Conservation (phyloP, 2,113 vertebrate genomes). For the Otolemur garnettii region DNA sequence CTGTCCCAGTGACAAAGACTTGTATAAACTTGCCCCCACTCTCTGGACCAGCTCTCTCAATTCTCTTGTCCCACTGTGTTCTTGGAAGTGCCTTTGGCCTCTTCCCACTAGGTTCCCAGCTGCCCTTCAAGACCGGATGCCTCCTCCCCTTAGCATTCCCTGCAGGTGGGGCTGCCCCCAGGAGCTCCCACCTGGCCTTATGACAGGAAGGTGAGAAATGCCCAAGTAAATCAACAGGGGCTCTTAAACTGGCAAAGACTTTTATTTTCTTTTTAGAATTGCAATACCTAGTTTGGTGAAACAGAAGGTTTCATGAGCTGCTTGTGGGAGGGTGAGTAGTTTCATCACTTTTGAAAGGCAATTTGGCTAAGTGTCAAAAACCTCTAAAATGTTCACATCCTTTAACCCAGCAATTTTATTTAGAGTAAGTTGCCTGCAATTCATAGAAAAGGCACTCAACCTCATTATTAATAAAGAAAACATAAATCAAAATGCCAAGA, state of each 20-base stretch:
- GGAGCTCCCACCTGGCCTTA: neutral
- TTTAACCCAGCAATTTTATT: constrained; percentile 44
- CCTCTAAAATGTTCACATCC: constrained; percentile 34
- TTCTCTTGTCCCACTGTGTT: neutral
- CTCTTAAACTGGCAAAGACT: neutral
- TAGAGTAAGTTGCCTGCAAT: constrained; percentile 24
- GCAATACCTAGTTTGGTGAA: neutral
- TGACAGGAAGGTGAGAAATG: constrained; percentile 5
- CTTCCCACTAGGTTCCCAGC: neutral
- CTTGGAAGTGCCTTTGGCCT: neutral
- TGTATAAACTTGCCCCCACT: neutral
- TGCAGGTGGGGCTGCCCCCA: neutral
- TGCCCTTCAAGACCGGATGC: neutral
- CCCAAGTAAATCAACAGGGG: neutral
- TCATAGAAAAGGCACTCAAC: neutral
- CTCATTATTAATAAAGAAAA: neutral
- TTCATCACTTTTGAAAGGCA: constrained; percentile 6
- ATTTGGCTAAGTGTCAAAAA: neutral
- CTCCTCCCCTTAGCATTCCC: neutral
- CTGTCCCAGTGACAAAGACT: neutral
- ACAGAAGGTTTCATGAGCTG: neutral
- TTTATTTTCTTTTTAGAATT: constrained; percentile 42
- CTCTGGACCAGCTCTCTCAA: neutral
- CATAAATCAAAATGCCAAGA: neutral
- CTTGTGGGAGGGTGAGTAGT: neutral